Evolutionary conservation across 2,888 invertebrate genomes (phyloP), one percentile per base, ranked within the genome.

Genomic region (Mimachlamys varia): DNA sequence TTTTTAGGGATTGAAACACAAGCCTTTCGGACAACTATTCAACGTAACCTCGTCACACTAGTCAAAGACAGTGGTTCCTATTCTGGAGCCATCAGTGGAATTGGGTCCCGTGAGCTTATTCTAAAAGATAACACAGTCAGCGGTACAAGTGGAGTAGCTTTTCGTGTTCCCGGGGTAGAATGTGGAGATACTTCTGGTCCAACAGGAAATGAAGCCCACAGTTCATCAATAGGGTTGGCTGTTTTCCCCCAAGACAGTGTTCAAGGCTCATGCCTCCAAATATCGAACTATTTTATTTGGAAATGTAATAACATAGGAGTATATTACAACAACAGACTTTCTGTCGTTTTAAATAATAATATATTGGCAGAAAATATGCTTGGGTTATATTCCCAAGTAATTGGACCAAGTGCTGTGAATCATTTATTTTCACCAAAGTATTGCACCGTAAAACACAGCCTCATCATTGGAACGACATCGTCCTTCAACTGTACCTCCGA

Each of bases 221-320:
- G 94, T 0, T 91, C 91, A 55, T 53, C 94, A 49, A 88, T 93
- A 13, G 96, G 95, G 13, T 91, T 94, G 15, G 92, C 89, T 17
- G 58, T 94, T 4, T 89, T 95, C 13, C 94, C 94, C 0, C 49
- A 89, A 19, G 93, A 94, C 89, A 89, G 88, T 15, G 4, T n/a
- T 0, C 53, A 62, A 1, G 33, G 38, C 7, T 90, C 87, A 17
- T 95, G 95, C 76, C 49, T 92, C 7, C 87, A 92, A 88, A 92
- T 94, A n/a, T 90, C 94, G 22, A 94, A 94, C 37, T 96, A 96
- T 89, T 92, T 92, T 0, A 62, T 94, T 4, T 95, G 94, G 94
- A 95, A 95, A 90, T 93, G 92, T 89, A 92, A 91, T 37, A 95
- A 96, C 89, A 95, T 92, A 92, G 96, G 96, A 3, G 88, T 96